A percentile compares a stretch with the other conserved stretches of the same genome.
phyloP scores from a whole-genome alignment of 2,797 vertebrate species.

The Pelobates cultripes region DNA sequence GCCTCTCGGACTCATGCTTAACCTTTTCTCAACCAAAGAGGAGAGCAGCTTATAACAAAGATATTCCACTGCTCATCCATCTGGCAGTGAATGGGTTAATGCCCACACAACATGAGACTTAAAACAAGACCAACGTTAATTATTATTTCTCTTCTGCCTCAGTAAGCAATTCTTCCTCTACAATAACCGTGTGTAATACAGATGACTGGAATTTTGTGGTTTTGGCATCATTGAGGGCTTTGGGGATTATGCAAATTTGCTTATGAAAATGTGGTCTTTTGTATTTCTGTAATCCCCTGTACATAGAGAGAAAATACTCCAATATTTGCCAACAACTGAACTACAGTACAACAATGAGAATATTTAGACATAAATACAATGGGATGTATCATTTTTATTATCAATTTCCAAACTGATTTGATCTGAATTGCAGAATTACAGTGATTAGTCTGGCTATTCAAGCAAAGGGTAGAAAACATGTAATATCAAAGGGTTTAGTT shows the following conservation, averaged over 20 bases:
- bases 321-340: neutral
- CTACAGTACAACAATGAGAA: neutral
- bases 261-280: slow-evolving; percentile 25
- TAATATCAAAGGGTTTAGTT: neutral
- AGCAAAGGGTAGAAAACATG: neutral
- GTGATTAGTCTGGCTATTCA: neutral
- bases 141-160: slow-evolving; percentile 32
- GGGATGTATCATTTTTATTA: too few relatives aligned
- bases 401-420: too few relatives aligned
- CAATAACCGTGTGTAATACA: slow-evolving; percentile 41
- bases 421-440: neutral
- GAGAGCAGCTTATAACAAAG: neutral
- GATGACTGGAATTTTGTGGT: slow-evolving; percentile 30
- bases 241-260: slow-evolving; percentile 38
- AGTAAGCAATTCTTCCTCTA: slow-evolving; percentile 24
- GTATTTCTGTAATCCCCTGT: slow-evolving; percentile 27
- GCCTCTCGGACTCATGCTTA: neutral
- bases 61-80: neutral
- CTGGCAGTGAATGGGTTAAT: neutral
- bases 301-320: neutral
- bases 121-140: slow-evolving; percentile 6
- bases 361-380: neutral
- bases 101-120: neutral
- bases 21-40: neutral
- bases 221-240: slow-evolving; percentile 6